Evolutionary conservation across 1,140 invertebrate species (phyloP).

Genomic region (Euura lappo): DNA sequence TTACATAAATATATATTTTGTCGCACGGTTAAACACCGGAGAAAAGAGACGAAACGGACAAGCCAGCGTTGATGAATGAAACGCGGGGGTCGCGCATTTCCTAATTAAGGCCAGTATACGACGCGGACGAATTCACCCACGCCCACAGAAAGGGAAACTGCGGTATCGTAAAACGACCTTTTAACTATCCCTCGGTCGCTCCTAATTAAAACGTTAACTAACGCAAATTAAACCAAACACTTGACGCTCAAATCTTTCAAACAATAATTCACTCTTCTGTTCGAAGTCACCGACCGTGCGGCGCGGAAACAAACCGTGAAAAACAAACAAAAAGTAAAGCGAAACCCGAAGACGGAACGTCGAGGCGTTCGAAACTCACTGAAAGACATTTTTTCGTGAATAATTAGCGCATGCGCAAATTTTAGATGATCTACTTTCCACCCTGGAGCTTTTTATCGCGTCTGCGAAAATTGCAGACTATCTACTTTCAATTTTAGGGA

Average conservation of each 20-base stretch:
- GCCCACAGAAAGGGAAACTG: too few relatives aligned
- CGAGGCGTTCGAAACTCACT: background rate
- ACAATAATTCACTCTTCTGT: background rate
- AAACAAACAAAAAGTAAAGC: too few relatives aligned
- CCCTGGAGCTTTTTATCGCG: too few relatives aligned
- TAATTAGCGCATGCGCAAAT: background rate
- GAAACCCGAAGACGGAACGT: too few relatives aligned
- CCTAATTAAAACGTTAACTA: slow-evolving; percentile 3
- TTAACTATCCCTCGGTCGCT: background rate
- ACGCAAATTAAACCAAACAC: slow-evolving; percentile 7
- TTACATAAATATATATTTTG: too few relatives aligned
- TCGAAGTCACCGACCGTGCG: background rate
- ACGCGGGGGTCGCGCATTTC: background rate
- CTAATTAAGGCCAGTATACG: background rate
- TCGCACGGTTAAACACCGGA: too few relatives aligned
- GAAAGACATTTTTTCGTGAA: background rate
- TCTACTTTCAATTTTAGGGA: too few relatives aligned
- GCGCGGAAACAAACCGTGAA: background rate
- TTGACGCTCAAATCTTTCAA: background rate
- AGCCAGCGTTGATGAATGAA: too few relatives aligned
- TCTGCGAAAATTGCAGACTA: too few relatives aligned
- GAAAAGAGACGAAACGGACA: too few relatives aligned
- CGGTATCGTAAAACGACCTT: background rate
- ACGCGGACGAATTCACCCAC: background rate
- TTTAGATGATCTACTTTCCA: too few relatives aligned